phyloP scores from a whole-genome alignment of 2,113 vertebrate species.

The Symphodus melops region DNA sequence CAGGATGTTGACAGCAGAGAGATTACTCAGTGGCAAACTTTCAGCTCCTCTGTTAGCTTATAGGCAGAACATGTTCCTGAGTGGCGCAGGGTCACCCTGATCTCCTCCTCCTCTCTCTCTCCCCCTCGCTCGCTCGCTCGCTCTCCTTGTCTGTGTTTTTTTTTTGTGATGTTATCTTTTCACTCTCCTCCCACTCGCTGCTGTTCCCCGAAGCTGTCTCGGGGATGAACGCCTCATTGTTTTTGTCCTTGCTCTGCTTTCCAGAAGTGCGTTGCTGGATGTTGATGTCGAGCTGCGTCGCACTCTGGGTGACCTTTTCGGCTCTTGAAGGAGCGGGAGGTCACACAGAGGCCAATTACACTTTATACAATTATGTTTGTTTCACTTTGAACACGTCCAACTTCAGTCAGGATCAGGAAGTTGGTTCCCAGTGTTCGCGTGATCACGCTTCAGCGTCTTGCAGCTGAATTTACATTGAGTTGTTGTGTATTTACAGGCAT shows the following conservation, averaged over 20 bases:
- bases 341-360: constrained; percentile 54
- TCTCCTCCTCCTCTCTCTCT: constrained; percentile 47
- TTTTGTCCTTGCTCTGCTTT: constrained; percentile 77
- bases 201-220: constrained; percentile 81
- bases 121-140: constrained; percentile 40
- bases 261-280: constrained; percentile 58
- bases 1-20: constrained; percentile 55
- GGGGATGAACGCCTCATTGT: constrained; percentile 81
- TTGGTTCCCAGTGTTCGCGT: constrained; percentile 2
- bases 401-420: constrained; percentile 10
- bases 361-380: constrained; percentile 31
- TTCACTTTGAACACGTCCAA: constrained; percentile 11
- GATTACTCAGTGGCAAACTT: constrained; percentile 71
- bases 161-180: constrained; percentile 80
- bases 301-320: constrained; percentile 63
- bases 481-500: no score
- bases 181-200: constrained; percentile 80
- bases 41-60: constrained; percentile 64
- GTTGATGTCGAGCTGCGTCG: constrained; percentile 60
- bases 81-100: constrained; percentile 81
- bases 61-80: constrained; percentile 77
- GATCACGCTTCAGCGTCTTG: neutral
- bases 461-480: neutral
- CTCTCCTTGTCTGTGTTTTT: constrained; percentile 69
- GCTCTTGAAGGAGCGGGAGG: constrained; percentile 25